Conservation (phyloP, 2,888 invertebrate species). For the Dolomedes plantarius region DNA sequence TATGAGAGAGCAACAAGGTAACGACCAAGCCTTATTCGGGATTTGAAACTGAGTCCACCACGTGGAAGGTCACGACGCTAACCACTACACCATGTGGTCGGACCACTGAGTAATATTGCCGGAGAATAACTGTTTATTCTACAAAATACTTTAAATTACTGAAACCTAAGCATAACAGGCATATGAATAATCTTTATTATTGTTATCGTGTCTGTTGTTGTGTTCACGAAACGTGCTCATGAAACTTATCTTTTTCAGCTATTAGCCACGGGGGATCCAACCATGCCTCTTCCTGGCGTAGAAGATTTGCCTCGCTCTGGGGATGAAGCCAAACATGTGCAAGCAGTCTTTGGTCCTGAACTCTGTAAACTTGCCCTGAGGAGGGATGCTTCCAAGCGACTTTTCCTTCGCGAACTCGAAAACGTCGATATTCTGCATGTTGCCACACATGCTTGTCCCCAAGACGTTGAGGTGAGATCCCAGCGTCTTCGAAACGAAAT, state of each 20-base stretch:
- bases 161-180: too few relatives aligned
- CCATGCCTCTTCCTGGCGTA: not conserved
- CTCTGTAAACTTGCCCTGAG: not conserved
- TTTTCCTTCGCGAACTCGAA: not conserved
- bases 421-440: slow-evolving; percentile 7
- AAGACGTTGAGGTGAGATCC: not conserved
- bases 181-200: too few relatives aligned
- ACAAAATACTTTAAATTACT: too few relatives aligned
- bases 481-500: not conserved
- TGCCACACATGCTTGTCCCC: slow-evolving; percentile 15
- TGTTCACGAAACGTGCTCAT: too few relatives aligned
- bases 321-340: slow-evolving; percentile 10
- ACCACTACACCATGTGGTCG: too few relatives aligned
- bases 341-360: not conserved
- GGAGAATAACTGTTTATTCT: too few relatives aligned
- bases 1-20: too few relatives aligned
- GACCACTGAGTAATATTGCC: too few relatives aligned
- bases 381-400: not conserved
- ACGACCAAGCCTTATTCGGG: too few relatives aligned
- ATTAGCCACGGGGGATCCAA: slow-evolving; percentile 15
- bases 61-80: too few relatives aligned
- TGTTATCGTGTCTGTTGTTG: too few relatives aligned
- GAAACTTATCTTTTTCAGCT: not conserved
- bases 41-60: too few relatives aligned
- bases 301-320: not conserved